Base-by-base conservation (phyloP, 2,888 invertebrate genomes). In the Artemia sinica region DNA sequence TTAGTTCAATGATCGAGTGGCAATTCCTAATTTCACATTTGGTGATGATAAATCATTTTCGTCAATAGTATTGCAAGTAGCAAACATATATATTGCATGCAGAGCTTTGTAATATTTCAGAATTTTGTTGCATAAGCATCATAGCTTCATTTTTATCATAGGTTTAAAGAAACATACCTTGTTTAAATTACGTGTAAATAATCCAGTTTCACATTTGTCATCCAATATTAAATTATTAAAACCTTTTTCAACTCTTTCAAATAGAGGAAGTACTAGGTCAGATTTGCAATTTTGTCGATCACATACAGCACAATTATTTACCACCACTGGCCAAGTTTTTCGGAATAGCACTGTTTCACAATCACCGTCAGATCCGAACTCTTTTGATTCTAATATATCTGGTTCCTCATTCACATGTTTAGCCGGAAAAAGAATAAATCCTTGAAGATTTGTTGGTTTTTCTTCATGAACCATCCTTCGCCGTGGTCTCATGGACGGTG, bases 361-460 rank as follows among this genome's bases (percentile, higher is more conserved):
- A 58, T 58, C 28, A n/a, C 8, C 11, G 14, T 58, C 63, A 28
- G 28, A 58, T 28, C 28, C 14, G 28, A 58, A 8, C 8, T 58
- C 63, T 28, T 58, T 58, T 58, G 63, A 58, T 58, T 58, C 63
- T 18, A 58, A 28, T 28, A 58, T n/a, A n/a, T 58, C 14, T 58
- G 63, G 63, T 58, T 58, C 63, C 63, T 58, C 63, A 28, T 58
- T 58, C 28, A 28, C 63, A 58, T 58, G 63, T 58, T 58, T 58
- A 8, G 63, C 63, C 1, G 63, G 63, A 8, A 58, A 28, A 58
- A 58, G 63, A 58, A 58, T 10, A 58, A 58, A 58, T 58, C 63
- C 63, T n/a, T 28, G 28, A n/a, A 58, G 28, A 28, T 58, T 58
- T 28, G 28, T n/a, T 9, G 63, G 63, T 58, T 58, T 58, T 28